A percentile compares a stretch with the other conserved stretches of the same genome.
Conservation (phyloP, 2,797 vertebrate genomes). For the Malacoraja senta region DNA sequence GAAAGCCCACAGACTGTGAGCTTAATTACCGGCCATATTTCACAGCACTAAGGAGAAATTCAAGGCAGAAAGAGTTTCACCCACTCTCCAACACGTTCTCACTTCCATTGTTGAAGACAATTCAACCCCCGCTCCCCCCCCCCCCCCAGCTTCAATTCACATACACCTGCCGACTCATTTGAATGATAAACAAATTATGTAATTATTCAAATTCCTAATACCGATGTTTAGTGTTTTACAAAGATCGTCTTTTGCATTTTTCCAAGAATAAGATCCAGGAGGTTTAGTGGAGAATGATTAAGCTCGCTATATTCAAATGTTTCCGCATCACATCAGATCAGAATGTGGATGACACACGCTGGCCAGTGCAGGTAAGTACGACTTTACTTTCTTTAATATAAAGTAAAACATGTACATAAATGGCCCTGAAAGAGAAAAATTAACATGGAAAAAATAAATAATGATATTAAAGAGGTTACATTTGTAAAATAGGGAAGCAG, state of each 20-base stretch:
- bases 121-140: background rate
- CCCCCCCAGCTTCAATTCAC: background rate
- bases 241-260: background rate
- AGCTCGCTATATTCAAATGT: background rate
- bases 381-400: background rate
- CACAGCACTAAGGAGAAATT: constrained; percentile 46
- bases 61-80: constrained; percentile 60
- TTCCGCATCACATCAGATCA: background rate
- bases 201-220: background rate
- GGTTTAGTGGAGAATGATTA: background rate
- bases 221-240: background rate
- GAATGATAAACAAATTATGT: background rate
- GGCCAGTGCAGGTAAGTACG: background rate
- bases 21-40: constrained; percentile 78
- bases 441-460: no score
- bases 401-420: background rate
- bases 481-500: background rate
- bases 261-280: background rate
- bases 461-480: background rate
- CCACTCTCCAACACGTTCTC: background rate
- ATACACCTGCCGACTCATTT: constrained; percentile 18
- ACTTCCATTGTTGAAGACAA: background rate
- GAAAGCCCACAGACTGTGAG: constrained; percentile 73
- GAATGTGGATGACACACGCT: constrained; percentile 24
- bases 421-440: background rate